phyloP scores from a whole-genome alignment of 1,140 invertebrate genomes.

The Calliphora vicina region DNA sequence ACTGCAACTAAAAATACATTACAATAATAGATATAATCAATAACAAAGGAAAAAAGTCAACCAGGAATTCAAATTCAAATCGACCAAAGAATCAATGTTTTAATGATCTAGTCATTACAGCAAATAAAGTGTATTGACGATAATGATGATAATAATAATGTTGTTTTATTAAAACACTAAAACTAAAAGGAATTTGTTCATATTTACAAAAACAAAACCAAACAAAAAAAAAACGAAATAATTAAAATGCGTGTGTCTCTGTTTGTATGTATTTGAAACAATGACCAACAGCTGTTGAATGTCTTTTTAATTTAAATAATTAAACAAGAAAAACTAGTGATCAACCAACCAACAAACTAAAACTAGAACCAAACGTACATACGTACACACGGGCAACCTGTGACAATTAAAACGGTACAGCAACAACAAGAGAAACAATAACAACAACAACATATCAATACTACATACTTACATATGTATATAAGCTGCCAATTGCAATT shows the following conservation, averaged over 20 bases:
- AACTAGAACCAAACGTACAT: slow-evolving; percentile 3
- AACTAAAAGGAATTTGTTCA: neutral
- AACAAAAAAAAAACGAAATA: neutral
- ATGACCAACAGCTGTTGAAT: slow-evolving; percentile 19
- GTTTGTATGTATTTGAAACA: neutral
- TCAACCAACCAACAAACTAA: slow-evolving; percentile 8
- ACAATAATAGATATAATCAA: too few species aligned
- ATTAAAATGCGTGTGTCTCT: neutral
- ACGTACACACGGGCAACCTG: neutral
- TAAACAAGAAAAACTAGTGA: slow-evolving; percentile 4
- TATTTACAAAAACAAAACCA: neutral
- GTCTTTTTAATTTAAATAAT: slow-evolving; percentile 26
- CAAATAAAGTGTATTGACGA: neutral
- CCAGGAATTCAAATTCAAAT: neutral
- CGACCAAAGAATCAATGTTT: neutral
- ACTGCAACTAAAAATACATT: too few species aligned
- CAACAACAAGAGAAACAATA: too few species aligned
- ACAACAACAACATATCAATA: neutral
- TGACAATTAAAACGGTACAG: neutral
- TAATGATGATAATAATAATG: neutral
- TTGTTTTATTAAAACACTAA: neutral
- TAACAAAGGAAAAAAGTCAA: neutral
- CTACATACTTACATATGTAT: neutral
- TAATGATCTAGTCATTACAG: neutral
- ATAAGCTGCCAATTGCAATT: slow-evolving; percentile 25